Evolutionary conservation across 1,140 invertebrate species (phyloP), one percentile per base, ranked within the genome.

Genomic region (Bombus ignitus): DNA sequence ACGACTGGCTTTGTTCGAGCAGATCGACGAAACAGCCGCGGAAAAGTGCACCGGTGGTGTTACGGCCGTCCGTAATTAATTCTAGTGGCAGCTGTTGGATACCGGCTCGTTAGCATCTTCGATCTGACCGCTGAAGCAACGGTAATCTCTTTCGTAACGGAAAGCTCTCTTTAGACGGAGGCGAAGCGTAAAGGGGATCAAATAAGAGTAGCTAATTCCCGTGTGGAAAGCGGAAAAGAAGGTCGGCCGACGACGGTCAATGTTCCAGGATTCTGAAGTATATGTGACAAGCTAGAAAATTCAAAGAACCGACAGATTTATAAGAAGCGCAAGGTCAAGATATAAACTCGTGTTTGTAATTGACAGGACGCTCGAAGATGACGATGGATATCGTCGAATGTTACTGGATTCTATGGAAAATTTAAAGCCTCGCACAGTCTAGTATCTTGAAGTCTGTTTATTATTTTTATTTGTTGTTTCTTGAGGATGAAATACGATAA

Each of bases 51-150:
- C 47, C 62, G 22, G 59, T 32, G 77, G 70, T 62, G 59, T 77
- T 80, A 39, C 39, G 18, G 72, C 44, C 12, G 66, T 57, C 25
- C 4, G 68, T 78, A 87, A 89, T 89, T 89, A 89, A 85, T 83
- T 70, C 72, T 57, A 65, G 78, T 66, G 62, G 77, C 57, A 66
- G 81, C 68, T 18, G 28, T 44, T 84, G 53, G 57, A 42, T 62
- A 57, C 22, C 25, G 53, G 44, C 85, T 44, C 42, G 44, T 86
- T 89, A 79, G 76, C 76, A 77, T 89, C 42, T 76, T 72, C 78
- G 79, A 87, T 83, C 87, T 39, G 71, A 18, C 42, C 62, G 66
- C 59, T 66, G 71, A 70, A 87, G 25, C 47, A 47, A 39, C 8
- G 39, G n/a, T 82, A 82, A 82, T 42, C 62, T 32, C n/a, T 39